A percentile compares a stretch with the other conserved stretches of the same genome.
Conservation (phyloP, 1,140 invertebrate genomes). For the Stegodyphus mimosarum region DNA sequence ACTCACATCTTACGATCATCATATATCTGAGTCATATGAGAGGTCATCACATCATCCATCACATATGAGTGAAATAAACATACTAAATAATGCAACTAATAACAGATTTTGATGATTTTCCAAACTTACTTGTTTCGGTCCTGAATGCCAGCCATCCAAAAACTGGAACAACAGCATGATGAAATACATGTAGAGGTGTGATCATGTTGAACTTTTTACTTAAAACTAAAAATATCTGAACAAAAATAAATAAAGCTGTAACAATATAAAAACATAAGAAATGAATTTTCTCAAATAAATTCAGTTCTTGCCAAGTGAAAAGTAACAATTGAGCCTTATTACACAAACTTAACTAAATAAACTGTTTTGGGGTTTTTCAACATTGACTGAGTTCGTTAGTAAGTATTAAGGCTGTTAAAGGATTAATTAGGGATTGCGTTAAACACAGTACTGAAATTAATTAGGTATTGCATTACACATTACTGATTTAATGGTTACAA, state of each 20-base stretch:
- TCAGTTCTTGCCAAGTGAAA: too few species aligned
- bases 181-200: slow-evolving; percentile 70
- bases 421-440: too few species aligned
- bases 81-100: too few species aligned
- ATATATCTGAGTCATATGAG: not conserved
- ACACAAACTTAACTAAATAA: too few species aligned
- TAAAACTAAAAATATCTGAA: slow-evolving; percentile 69
- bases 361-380: too few species aligned
- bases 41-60: not conserved
- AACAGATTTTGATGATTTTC: not conserved
- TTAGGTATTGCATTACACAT: too few species aligned
- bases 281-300: not conserved
- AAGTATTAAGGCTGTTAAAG: too few species aligned
- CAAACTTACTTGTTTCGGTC: slow-evolving; percentile 40
- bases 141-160: slow-evolving; percentile 58
- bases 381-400: too few species aligned
- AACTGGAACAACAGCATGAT: slow-evolving; percentile 68
- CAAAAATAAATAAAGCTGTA: not conserved
- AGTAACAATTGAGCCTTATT: too few species aligned
- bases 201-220: slow-evolving; percentile 69
- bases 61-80: not conserved
- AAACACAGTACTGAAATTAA: too few species aligned
- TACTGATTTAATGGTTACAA: too few species aligned
- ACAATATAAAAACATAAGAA: too few species aligned
- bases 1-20: not conserved